Conservation (phyloP, 2,797 vertebrate genomes). For the Oreortyx pictus region DNA sequence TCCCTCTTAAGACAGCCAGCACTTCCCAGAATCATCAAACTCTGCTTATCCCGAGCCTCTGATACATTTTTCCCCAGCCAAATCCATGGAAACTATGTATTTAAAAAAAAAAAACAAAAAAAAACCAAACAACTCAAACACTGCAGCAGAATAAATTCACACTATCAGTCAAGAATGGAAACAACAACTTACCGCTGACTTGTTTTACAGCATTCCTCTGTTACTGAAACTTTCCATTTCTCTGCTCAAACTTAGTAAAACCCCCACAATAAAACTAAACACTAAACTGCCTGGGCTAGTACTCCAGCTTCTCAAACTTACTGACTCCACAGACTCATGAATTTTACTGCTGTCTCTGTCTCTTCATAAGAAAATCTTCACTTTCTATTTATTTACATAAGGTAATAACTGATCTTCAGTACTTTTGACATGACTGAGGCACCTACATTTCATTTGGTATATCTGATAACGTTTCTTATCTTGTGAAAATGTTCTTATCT, state of each 20-base stretch:
- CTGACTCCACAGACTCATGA: neutral
- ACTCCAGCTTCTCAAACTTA: neutral
- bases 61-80: neutral
- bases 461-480: neutral
- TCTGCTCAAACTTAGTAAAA: neutral
- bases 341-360: neutral
- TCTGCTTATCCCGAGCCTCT: rapidly evolving
- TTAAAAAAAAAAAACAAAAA: neutral
- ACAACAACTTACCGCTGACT: neutral
- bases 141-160: neutral
- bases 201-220: neutral
- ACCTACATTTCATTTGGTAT: neutral
- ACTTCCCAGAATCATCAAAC: neutral
- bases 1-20: rapidly evolving
- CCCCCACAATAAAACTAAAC: neutral
- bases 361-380: neutral
- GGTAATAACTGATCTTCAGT: neutral
- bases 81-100: neutral
- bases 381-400: neutral
- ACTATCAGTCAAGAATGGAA: neutral
- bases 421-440: neutral
- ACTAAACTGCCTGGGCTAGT: neutral
- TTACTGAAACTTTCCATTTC: neutral
- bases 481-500: neutral
- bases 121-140: neutral